phyloP scores from a whole-genome alignment of 2,113 vertebrate genomes.

The Damaliscus lunatus region DNA sequence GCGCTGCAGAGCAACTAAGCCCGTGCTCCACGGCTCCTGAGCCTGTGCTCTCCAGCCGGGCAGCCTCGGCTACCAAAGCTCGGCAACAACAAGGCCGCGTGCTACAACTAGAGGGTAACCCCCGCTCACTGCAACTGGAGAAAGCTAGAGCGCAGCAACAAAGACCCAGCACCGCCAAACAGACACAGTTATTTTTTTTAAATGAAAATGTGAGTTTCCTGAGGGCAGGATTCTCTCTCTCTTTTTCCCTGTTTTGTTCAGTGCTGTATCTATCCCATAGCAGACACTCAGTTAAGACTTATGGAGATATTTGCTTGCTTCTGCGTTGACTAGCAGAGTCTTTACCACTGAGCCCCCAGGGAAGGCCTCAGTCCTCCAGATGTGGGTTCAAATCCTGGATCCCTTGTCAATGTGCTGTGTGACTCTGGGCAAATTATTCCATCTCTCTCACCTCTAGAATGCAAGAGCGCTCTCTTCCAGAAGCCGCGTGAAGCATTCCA shows the following conservation, averaged over 20 bases:
- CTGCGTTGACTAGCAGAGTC: neutral
- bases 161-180: neutral
- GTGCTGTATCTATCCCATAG: neutral
- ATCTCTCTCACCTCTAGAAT: neutral
- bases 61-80: neutral
- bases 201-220: neutral
- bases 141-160: neutral
- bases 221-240: neutral
- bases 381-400: neutral
- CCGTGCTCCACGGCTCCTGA: rapidly evolving
- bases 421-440: neutral
- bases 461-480: neutral
- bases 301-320: neutral
- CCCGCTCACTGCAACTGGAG: neutral
- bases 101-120: neutral
- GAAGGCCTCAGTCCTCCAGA: neutral
- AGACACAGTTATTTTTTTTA: neutral
- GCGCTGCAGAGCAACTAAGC: neutral
- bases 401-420: neutral
- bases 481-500: neutral
- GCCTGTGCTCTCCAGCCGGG: neutral
- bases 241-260: neutral
- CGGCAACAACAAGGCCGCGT: neutral
- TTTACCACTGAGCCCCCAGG: neutral
- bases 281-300: neutral